A percentile compares a stretch with the other conserved stretches of the same genome.
These are phyloP conservation scores for Scaptomyza polygonia DNA, from an alignment of 2,888 invertebrate species.

Conservation along the genomic window DNA sequence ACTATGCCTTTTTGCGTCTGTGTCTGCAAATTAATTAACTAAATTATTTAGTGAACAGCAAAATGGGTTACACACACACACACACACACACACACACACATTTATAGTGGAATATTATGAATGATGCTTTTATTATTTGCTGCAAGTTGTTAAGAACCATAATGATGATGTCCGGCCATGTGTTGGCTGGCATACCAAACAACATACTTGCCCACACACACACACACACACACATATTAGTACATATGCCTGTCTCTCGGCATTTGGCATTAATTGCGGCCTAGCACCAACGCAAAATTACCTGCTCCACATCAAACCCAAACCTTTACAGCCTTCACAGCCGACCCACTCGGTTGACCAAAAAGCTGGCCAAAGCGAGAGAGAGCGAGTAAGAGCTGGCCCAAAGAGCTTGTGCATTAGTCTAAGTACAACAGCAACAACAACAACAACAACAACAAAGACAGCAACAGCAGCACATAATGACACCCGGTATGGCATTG, in stretches of 20 bases:
- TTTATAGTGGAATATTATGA: conserved; percentile 59
- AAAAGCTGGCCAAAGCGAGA: no score
- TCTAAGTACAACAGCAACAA: conserved; percentile 36
- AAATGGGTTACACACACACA: conserved; percentile 27
- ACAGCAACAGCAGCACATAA: conserved; percentile 21
- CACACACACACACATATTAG: conserved; percentile 9
- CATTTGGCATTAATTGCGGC: conserved; percentile 78
- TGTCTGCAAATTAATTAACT: conserved; percentile 75
- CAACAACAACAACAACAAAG: conserved; percentile 22
- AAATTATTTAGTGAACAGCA: conserved; percentile 70
- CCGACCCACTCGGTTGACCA: not conserved
- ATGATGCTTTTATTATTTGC: conserved; percentile 76
- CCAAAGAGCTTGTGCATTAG: conserved; percentile 51
- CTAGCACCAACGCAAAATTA: conserved; percentile 69
- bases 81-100: conserved; percentile 1
- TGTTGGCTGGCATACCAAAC: conserved; percentile 37
- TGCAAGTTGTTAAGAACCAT: conserved; percentile 70
- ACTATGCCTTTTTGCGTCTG: conserved; percentile 28
- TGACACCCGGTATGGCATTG: conserved; percentile 15
- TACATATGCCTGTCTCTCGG: conserved; percentile 44
- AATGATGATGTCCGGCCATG: conserved; percentile 77
- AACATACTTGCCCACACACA: conserved; percentile 15
- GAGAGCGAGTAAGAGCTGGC: no score
- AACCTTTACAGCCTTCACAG: no score
- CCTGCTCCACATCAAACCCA: conserved; percentile 45